Conservation (phyloP, 1,140 invertebrate species). For the Grapholita molesta region DNA sequence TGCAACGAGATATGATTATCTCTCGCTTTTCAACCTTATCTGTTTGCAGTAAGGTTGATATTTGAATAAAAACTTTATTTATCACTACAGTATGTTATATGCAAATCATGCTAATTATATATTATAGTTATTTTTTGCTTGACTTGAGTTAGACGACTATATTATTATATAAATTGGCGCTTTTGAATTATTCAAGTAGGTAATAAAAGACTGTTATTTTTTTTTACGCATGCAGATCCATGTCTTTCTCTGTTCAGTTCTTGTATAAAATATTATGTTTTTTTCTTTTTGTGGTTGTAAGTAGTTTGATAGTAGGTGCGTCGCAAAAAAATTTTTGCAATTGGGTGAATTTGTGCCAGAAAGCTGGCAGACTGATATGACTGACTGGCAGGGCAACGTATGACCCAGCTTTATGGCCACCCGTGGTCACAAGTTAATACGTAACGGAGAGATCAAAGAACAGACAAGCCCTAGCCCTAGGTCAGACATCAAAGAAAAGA, state of each 20-base stretch:
- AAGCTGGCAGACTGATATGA: too few species aligned
- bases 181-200: not conserved
- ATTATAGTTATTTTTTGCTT: conserved; percentile 10
- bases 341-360: too few species aligned
- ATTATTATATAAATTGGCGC: not conserved
- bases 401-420: too few species aligned
- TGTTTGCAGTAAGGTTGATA: not conserved
- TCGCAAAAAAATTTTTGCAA: too few species aligned
- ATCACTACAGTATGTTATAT: not conserved
- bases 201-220: not conserved
- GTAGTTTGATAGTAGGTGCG: too few species aligned
- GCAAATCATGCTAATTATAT: conserved; percentile 7
- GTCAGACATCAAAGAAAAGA: too few species aligned
- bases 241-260: too few species aligned
- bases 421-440: too few species aligned
- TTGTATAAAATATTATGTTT: not conserved
- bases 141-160: not conserved
- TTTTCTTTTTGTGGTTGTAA: too few species aligned
- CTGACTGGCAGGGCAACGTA: too few species aligned
- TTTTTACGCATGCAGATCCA: not conserved
- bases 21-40: not conserved
- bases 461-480: too few species aligned
- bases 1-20: conserved; percentile 27
- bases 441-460: too few species aligned
- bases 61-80: not conserved